Evolutionary conservation across 2,888 invertebrate genomes (phyloP), one percentile per base, ranked within the genome.

Genomic region (Andrena dorsata): DNA sequence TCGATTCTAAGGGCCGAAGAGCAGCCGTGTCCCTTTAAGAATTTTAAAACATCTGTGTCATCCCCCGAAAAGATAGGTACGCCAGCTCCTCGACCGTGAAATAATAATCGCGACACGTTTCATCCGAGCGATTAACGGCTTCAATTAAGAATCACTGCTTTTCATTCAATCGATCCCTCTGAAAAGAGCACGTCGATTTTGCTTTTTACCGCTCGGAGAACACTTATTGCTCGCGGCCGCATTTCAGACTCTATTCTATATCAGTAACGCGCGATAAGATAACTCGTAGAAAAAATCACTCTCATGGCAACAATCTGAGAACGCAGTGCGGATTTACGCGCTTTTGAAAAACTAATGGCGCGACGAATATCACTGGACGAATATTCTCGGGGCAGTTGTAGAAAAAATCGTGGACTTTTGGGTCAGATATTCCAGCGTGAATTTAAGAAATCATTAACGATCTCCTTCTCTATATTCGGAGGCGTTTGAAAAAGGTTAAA

Each of bases 251-350:
- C 90, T 90, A 89, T 88, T 90, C 89, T 89, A 88, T 91, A 91
- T 91, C 91, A 90, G 90, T 88, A 87, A 87, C 88, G 83, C 69
- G 80, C 74, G 91, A 91, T 91, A 91, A 91, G 91, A 91, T 91
- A 91, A 88, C 86, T 76, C 66, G 63, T 51, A 84, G 86, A 89
- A 91, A 91, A 90, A 85, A 89, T 86, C 88, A 90, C 90, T 92
- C 93, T 90, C 93, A 93, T 92, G 92, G 93, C 90, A 93, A 93
- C 92, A 93, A 93, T 91, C 92, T 92, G 88, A 91, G 92, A 88
- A 91, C 91, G 85, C 80, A 76, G 68, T 72, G 87, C 74, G 85
- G 90, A 90, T 91, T 91, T 90, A 86, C 88, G 83, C 84, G 84
- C 64, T 84, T 79, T 76, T 60, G 88, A 86, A 87, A 87, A 87